Conservation (phyloP, 2,113 vertebrate species). For the Emydocephalus ijimae region DNA sequence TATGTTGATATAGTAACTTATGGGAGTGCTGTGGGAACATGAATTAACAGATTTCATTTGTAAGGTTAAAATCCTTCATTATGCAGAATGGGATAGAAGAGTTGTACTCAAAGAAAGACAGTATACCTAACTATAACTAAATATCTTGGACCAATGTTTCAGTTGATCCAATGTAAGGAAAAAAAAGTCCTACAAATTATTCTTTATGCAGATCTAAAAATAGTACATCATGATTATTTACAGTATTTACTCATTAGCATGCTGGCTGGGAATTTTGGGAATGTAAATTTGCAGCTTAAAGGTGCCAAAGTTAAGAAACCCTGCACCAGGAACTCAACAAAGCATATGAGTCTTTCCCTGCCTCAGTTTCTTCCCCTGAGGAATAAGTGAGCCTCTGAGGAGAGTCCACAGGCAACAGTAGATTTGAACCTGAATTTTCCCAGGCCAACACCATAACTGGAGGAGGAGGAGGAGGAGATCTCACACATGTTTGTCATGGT, state of each 20-base stretch:
- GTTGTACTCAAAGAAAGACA: neutral
- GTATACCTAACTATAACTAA: neutral
- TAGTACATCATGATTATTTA: neutral
- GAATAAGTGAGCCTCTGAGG: neutral
- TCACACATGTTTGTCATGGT: slow-evolving; percentile 16
- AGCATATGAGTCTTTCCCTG: neutral
- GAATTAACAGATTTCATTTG: slow-evolving; percentile 3
- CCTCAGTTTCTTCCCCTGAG: neutral
- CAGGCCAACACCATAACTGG: neutral
- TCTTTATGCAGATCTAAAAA: neutral
- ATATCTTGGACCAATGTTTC: neutral
- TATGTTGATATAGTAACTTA: slow-evolving; percentile 43
- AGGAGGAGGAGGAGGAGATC: slow-evolving; percentile 6
- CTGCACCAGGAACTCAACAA: neutral
- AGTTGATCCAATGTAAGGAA: neutral
- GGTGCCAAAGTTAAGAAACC: neutral
- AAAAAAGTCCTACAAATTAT: neutral
- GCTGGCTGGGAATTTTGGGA: neutral
- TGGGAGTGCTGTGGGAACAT: slow-evolving; percentile 20
- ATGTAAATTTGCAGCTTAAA: neutral
- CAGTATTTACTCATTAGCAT: neutral
- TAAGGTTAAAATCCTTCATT: neutral
- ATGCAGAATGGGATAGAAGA: neutral
- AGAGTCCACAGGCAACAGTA: neutral
- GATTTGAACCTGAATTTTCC: neutral